Conservation (phyloP, 2,888 invertebrate species). For the Rhabditoides inermis region DNA sequence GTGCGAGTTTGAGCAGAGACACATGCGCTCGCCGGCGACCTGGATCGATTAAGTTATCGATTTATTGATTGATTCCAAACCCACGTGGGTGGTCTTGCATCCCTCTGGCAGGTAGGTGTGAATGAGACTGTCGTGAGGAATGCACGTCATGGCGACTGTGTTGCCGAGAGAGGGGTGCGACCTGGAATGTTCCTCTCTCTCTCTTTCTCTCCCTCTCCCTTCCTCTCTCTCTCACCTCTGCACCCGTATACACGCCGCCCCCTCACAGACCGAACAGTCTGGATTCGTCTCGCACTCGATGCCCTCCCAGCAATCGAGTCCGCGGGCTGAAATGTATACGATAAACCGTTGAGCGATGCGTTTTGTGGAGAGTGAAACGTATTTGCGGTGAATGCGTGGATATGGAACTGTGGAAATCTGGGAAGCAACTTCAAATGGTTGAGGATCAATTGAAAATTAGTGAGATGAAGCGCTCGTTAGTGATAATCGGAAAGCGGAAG, state of each 20-base stretch:
- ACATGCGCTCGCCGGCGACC: constrained; percentile 13
- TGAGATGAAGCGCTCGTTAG: too few relatives aligned
- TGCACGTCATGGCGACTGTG: constrained; percentile 23
- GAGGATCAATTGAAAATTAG: too few relatives aligned
- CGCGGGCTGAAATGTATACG: not conserved
- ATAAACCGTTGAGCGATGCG: not conserved
- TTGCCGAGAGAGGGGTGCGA: constrained; percentile 14
- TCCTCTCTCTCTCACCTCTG: constrained; percentile 12
- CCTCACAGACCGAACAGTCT: constrained; percentile 27
- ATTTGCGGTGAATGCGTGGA: too few relatives aligned
- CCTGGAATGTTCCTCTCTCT: too few relatives aligned
- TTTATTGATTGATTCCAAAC: not conserved
- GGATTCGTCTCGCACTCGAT: constrained; percentile 18
- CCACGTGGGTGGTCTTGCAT: not conserved
- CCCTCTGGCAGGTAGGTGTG: constrained; percentile 27
- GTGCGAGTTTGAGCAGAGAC: constrained; percentile 23
- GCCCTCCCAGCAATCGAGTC: constrained; percentile 33
- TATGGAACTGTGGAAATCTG: too few relatives aligned
- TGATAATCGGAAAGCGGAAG: too few relatives aligned
- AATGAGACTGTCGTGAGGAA: constrained; percentile 27
- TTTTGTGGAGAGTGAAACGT: too few relatives aligned
- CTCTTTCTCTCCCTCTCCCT: not conserved
- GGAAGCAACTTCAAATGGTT: too few relatives aligned
- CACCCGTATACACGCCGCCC: constrained; percentile 28
- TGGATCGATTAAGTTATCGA: not conserved